phyloP scores from a whole-genome alignment of 2,797 vertebrate genomes.

The Chaetophractus vellerosus region DNA sequence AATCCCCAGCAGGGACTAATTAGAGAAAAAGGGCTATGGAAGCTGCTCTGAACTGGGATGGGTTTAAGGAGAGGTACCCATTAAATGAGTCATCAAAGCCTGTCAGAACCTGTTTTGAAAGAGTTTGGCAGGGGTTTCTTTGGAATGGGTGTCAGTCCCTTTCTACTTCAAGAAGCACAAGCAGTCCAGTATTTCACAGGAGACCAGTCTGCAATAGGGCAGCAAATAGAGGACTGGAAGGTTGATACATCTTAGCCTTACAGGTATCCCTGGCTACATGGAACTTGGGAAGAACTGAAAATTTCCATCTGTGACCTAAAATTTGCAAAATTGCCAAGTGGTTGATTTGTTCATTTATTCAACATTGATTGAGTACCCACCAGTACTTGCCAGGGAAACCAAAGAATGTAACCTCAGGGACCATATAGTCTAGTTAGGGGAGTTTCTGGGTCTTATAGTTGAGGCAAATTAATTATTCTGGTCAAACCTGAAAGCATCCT shows the following conservation, averaged over 20 bases:
- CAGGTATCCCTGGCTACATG: not conserved
- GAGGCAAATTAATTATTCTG: constrained; percentile 36
- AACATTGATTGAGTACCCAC: not conserved
- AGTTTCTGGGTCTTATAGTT: not conserved
- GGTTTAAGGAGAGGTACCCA: not conserved
- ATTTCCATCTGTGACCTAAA: not conserved
- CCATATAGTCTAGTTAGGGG: not conserved
- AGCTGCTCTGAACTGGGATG: not conserved
- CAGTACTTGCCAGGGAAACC: not conserved
- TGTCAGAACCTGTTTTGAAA: not conserved
- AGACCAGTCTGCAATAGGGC: not conserved
- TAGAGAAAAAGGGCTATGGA: not conserved
- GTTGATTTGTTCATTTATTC: constrained; percentile 34
- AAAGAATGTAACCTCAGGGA: not conserved
- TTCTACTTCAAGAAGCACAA: not conserved
- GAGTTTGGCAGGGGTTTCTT: not conserved
- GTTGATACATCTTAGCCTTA: not conserved
- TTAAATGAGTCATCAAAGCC: constrained; percentile 42
- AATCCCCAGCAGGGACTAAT: not conserved
- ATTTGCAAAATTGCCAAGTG: constrained; percentile 12
- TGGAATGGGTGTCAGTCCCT: not conserved
- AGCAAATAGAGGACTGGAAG: not conserved
- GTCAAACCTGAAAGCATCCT: not conserved
- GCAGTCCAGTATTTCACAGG: not conserved
- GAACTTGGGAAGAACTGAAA: not conserved